phyloP scores from a whole-genome alignment of 2,888 invertebrate species.

The Operophtera brumata region DNA sequence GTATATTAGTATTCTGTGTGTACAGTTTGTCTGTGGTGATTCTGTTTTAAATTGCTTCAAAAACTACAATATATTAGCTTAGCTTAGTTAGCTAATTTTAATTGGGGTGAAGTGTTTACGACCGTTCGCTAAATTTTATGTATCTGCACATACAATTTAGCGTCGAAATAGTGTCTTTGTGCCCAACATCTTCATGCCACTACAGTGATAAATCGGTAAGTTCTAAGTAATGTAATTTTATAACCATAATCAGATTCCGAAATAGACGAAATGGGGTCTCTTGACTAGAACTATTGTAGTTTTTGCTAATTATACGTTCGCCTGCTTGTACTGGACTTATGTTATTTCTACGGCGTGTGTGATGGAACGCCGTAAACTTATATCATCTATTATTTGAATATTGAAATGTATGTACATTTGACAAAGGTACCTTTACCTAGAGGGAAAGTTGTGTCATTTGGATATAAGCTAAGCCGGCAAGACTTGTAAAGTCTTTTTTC shows the following conservation, averaged over 20 bases:
- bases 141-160: too few species aligned
- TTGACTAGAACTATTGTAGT: slow-evolving; percentile 45
- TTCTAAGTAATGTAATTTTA: slow-evolving; percentile 30
- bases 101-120: too few species aligned
- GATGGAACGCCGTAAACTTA: not conserved
- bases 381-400: not conserved
- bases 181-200: slow-evolving; percentile 9
- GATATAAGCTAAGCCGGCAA: slow-evolving; percentile 3
- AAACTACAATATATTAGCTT: too few species aligned
- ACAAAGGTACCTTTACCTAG: not conserved
- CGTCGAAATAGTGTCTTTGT: slow-evolving; percentile 44
- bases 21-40: too few species aligned
- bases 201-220: slow-evolving; percentile 38
- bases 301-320: slow-evolving; percentile 35
- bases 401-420: not conserved
- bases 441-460: not conserved
- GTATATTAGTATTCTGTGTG: too few species aligned
- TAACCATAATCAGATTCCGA: slow-evolving; percentile 41
- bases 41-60: too few species aligned
- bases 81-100: too few species aligned
- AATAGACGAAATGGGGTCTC: slow-evolving; percentile 57
- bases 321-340: slow-evolving; percentile 9
- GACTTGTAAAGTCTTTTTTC: too few species aligned
- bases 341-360: slow-evolving; percentile 23
- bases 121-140: too few species aligned